A percentile compares a stretch with the other conserved stretches of the same genome.
These are phyloP conservation scores for Chrysina gloriosa DNA, from an alignment of 2,888 invertebrate genomes.

Conservation along the genomic window DNA sequence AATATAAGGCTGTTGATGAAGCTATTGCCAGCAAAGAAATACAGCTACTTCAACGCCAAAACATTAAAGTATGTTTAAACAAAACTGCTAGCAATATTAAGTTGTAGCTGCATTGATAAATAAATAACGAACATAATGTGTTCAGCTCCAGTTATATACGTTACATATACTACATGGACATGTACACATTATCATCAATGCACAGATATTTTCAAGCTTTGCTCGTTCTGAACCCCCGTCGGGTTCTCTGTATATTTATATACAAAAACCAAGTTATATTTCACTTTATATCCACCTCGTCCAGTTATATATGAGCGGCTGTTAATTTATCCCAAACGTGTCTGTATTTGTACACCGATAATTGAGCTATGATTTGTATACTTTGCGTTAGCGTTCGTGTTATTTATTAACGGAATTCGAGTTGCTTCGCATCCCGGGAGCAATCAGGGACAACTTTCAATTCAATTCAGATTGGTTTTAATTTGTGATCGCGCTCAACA, in stretches of 20 bases:
- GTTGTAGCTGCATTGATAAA: slow-evolving; percentile 41
- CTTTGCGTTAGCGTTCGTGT: slow-evolving; percentile 47
- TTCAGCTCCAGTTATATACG: slow-evolving; percentile 44
- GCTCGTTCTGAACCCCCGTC: slow-evolving; percentile 48
- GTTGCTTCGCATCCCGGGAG: not conserved
- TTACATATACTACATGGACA: slow-evolving; percentile 42
- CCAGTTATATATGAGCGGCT: slow-evolving; percentile 51
- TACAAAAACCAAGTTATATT: slow-evolving; percentile 55
- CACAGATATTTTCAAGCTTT: slow-evolving; percentile 53
- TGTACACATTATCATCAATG: slow-evolving; percentile 44
- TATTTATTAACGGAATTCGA: slow-evolving; percentile 45
- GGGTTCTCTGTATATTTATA: slow-evolving; percentile 52
- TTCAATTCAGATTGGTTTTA: slow-evolving; percentile 26
- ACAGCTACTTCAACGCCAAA: slow-evolving; percentile 8
- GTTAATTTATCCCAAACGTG: slow-evolving; percentile 59
- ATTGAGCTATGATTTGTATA: slow-evolving; percentile 61
- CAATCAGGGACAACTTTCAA: slow-evolving; percentile 1
- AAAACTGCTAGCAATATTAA: slow-evolving; percentile 42
- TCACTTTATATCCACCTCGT: slow-evolving; percentile 53
- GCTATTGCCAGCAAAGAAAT: slow-evolving; percentile 6
- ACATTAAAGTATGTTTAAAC: slow-evolving; percentile 33
- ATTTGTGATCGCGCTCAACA: slow-evolving; percentile 34
- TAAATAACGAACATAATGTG: slow-evolving; percentile 36
- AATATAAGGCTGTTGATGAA: too few species aligned
- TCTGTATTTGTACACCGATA: slow-evolving; percentile 60